These are phyloP conservation scores for Agrochola circellaris DNA, from an alignment of 2,888 invertebrate genomes.

Conservation along the genomic window DNA sequence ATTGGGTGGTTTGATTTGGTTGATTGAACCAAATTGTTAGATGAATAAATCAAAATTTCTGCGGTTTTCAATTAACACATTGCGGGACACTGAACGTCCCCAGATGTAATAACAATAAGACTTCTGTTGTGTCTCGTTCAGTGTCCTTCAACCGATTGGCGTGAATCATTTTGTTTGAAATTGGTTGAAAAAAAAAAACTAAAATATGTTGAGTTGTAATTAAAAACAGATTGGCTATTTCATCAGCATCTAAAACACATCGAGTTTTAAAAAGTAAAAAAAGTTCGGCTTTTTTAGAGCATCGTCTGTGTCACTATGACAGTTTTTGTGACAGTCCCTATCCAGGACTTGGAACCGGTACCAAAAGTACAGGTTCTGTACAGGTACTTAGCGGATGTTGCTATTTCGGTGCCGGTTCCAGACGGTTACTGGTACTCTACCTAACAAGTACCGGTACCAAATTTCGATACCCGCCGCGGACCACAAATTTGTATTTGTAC, in stretches of 20 bases:
- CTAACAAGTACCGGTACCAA: too few relatives aligned
- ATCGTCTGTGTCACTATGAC: too few relatives aligned
- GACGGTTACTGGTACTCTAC: too few relatives aligned
- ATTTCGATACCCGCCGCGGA: too few relatives aligned
- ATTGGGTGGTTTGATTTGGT: too few relatives aligned
- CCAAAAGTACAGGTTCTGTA: too few relatives aligned
- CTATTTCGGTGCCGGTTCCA: too few relatives aligned
- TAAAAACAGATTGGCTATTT: slow-evolving; percentile 18
- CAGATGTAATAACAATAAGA: not conserved
- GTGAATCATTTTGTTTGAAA: not conserved
- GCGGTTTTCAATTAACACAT: not conserved
- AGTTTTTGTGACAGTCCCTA: too few relatives aligned
- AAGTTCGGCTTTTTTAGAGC: not conserved
- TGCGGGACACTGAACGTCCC: not conserved
- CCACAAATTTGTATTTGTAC: too few relatives aligned
- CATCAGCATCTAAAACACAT: slow-evolving; percentile 3
- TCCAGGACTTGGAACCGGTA: too few relatives aligned
- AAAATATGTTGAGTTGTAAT: slow-evolving; percentile 1
- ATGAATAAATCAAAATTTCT: not conserved
- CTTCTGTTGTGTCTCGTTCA: not conserved
- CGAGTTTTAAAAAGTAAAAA: not conserved
- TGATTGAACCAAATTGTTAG: slow-evolving; percentile 15
- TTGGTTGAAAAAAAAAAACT: not conserved
- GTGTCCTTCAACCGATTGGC: not conserved
- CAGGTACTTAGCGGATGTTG: too few relatives aligned